phyloP scores from a whole-genome alignment of 2,113 vertebrate genomes.

The Panthera tigris region DNA sequence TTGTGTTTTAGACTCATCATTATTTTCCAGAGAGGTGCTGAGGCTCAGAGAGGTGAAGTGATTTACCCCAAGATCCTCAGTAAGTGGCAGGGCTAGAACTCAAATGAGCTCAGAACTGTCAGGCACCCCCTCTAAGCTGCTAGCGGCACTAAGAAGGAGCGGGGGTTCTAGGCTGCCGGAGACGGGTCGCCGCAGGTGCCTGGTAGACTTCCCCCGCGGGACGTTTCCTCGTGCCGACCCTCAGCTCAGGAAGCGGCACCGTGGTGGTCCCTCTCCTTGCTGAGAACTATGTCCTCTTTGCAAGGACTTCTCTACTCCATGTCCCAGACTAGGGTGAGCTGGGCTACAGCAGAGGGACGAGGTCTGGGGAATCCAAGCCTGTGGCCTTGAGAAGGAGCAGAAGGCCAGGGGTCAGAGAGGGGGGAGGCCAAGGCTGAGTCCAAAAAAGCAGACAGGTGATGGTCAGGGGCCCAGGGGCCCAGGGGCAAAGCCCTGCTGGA shows the following conservation, averaged over 20 bases:
- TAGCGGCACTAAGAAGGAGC: rapidly evolving
- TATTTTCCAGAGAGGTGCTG: not conserved
- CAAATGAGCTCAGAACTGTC: rapidly evolving
- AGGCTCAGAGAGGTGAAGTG: not conserved
- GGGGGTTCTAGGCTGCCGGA: rapidly evolving
- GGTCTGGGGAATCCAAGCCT: not conserved
- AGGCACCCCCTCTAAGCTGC: not conserved
- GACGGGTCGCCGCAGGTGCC: rapidly evolving
- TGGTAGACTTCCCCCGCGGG: not conserved
- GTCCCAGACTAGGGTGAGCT: rapidly evolving
- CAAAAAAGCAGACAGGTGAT: not conserved
- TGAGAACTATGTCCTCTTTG: rapidly evolving
- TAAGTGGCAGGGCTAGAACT: not conserved
- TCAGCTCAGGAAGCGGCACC: not conserved
- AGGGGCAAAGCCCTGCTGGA: rapidly evolving
- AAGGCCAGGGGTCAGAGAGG: rapidly evolving
- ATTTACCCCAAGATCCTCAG: not conserved
- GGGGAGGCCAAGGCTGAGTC: too few relatives aligned
- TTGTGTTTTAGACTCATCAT: not conserved
- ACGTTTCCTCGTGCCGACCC: not conserved
- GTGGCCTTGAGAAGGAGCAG: not conserved
- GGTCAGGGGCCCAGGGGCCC: rapidly evolving
- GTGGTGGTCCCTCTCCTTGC: not conserved
- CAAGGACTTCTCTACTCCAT: rapidly evolving
- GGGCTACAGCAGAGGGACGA: not conserved